phyloP scores from a whole-genome alignment of 2,113 vertebrate genomes.

The cat (Felis catus) region DNA sequence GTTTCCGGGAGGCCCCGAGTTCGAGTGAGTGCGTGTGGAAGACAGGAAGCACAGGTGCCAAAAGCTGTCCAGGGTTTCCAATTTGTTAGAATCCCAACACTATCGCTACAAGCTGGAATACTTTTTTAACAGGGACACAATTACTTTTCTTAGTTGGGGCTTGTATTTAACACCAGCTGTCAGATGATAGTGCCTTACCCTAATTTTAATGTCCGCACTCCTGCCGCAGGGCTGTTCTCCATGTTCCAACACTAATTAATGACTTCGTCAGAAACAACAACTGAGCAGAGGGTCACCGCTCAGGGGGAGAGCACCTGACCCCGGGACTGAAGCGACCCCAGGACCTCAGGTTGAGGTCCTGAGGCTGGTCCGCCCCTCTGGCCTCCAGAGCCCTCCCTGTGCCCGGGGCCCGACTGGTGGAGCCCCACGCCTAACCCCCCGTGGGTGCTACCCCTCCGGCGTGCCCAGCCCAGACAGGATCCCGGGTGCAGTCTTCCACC shows the following conservation, averaged over 20 bases:
- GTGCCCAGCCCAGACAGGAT: background rate
- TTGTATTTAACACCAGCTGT: background rate
- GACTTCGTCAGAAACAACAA: fast-evolving
- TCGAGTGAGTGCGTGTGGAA: fast-evolving
- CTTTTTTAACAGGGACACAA: background rate
- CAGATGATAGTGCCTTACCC: fast-evolving
- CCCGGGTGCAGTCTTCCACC: background rate
- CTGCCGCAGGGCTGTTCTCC: background rate
- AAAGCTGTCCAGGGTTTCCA: background rate
- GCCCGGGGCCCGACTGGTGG: too few relatives aligned
- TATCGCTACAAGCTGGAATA: fast-evolving
- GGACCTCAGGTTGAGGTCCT: too few relatives aligned
- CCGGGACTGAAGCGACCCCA: background rate
- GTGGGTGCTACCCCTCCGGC: too few relatives aligned
- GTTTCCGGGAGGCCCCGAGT: fast-evolving
- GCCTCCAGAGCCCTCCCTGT: background rate
- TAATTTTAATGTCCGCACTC: fast-evolving
- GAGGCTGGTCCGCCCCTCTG: too few relatives aligned
- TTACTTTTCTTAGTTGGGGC: too few relatives aligned
- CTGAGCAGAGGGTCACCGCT: too few relatives aligned
- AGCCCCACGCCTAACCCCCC: too few relatives aligned
- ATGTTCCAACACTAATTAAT: fast-evolving
- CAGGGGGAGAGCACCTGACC: too few relatives aligned
- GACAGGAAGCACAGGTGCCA: background rate
- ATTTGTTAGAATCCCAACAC: background rate